Base-by-base conservation (phyloP, 2,888 invertebrate genomes). In the Patella caerulea region DNA sequence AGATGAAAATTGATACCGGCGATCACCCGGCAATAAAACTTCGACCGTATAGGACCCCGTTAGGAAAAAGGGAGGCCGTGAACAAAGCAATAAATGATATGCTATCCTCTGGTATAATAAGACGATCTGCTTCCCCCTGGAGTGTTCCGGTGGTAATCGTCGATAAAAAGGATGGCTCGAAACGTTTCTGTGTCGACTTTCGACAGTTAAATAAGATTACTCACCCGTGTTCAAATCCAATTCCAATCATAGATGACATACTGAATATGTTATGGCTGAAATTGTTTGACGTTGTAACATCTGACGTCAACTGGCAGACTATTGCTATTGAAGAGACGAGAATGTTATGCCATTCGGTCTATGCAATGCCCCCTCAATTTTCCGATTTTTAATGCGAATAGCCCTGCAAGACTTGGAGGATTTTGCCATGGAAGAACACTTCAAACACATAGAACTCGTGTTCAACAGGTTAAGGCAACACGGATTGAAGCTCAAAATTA, bases 361-460 rank as follows among this genome's bases (percentile, higher is more conserved):
- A 52, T 34, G 65, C 1, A 83, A 78, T 76, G 80, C 79, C 1
- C 79, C 83, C 4, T 29, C 71, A 3, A 45, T 76, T 15, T 77
- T 81, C 59, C 78, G 78, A 71, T 71, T 77, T 65, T 56, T 82
- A 12, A 77, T 83, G 76, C 24, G 59, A 11, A 71, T 71, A 56
- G 82, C 79, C 14, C 73, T 83, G 12, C 45, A 80, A 19, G 81
- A 79, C 3, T 65, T 74, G 9, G 77, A 75, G 24, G 17, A 74
- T 11, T 84, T 82, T 75, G 73, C 78, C 3, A 70, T 74, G 17
- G 79, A 82, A 29, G 81, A 82, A 54, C 83, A 81, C 71, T n/a
- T 78, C n/a, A 24, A 74, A 52, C 78, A 79, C 72, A 74, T 78
- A 11, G n/a, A 76, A 45, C 9, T 72, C 29, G 74, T 80, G 0